These are phyloP conservation scores for Cyanoliseus patagonus DNA, from an alignment of 2,113 vertebrate genomes.

Conservation along the genomic window DNA sequence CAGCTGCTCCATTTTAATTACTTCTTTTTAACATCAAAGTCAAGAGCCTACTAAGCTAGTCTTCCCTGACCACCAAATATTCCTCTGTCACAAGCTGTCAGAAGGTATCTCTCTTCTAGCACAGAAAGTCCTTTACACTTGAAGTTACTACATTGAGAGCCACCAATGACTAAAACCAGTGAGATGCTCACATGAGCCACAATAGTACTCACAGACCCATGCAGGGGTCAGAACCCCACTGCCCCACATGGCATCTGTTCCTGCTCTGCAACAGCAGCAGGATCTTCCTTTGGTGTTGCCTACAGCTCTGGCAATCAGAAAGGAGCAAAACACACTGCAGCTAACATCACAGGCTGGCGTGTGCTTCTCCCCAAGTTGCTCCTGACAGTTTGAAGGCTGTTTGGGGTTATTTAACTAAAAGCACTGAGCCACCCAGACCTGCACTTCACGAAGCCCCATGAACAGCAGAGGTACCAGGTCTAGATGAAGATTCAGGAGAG, in stretches of 20 bases:
- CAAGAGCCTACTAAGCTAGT: neutral
- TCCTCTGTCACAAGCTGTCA: neutral
- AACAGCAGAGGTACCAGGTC: neutral
- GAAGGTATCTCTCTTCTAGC: neutral
- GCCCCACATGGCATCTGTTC: rapidly evolving
- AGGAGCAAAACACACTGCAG: neutral
- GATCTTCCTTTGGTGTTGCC: neutral
- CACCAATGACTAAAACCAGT: neutral
- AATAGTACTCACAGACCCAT: neutral
- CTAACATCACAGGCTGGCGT: neutral
- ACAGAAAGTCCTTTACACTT: neutral
- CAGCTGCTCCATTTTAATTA: neutral
- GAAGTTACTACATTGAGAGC: neutral
- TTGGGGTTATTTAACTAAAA: neutral
- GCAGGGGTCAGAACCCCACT: neutral
- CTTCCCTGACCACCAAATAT: neutral
- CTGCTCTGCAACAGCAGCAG: neutral
- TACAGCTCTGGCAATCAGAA: neutral
- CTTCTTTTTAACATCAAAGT: neutral
- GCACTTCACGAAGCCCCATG: neutral
- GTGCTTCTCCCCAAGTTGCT: rapidly evolving
- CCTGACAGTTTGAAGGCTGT: neutral
- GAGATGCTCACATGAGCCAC: rapidly evolving
- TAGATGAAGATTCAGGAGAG: neutral
- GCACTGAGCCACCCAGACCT: neutral